Conservation (phyloP, 1,140 invertebrate genomes). For the Samia ricini region DNA sequence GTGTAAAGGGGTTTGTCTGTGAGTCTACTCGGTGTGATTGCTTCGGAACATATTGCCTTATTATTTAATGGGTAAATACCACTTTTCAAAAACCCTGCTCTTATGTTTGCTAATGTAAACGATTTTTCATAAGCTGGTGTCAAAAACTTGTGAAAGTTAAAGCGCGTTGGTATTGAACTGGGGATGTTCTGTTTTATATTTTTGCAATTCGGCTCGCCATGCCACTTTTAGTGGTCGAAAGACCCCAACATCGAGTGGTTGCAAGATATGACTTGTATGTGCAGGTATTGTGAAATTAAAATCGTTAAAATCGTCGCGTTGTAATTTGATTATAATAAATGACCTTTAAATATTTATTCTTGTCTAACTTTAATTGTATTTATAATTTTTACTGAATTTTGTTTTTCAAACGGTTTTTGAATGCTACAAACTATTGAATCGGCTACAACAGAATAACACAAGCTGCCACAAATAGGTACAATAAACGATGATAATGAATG, state of each 20-base stretch:
- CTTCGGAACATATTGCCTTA: background rate
- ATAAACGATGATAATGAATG: no score
- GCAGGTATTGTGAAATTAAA: slow-evolving; percentile 14
- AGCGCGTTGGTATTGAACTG: background rate
- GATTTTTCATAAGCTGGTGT: slow-evolving; percentile 4
- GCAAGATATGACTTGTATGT: slow-evolving; percentile 13
- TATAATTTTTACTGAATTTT: no score
- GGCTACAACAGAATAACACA: no score
- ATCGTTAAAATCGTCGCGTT: no score
- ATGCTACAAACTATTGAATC: no score
- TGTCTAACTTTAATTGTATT: no score
- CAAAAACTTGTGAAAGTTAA: slow-evolving; percentile 9
- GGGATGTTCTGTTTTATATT: slow-evolving; percentile 12
- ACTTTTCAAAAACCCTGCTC: slow-evolving; percentile 1
- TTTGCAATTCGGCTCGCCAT: slow-evolving; percentile 5
- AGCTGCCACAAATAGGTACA: no score
- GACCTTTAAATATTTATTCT: no score
- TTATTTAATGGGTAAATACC: slow-evolving; percentile 7
- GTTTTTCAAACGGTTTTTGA: no score
- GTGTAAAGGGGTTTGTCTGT: background rate
- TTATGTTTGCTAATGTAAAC: slow-evolving; percentile 8
- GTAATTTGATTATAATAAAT: no score
- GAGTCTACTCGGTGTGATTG: background rate
- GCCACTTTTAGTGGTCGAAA: background rate
- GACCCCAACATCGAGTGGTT: slow-evolving; percentile 1